These are phyloP conservation scores for Candidula unifasciata DNA, from an alignment of 2,888 invertebrate genomes.

Conservation along the genomic window DNA sequence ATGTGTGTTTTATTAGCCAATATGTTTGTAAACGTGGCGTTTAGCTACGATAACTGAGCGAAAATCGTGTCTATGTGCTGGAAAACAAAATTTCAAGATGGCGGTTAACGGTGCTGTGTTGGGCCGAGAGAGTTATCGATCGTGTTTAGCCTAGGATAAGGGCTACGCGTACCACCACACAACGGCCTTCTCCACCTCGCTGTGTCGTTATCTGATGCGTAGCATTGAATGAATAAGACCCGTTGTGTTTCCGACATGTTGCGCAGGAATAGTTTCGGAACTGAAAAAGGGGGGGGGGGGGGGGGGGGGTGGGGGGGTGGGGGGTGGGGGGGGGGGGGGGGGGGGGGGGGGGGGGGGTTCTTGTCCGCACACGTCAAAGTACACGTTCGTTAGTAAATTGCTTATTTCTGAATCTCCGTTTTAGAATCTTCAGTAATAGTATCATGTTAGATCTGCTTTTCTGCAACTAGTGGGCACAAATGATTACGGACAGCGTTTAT, in stretches of 20 bases:
- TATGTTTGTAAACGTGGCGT: not conserved
- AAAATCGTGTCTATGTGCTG: not conserved
- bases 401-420: too few relatives aligned
- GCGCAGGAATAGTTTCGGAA: not conserved
- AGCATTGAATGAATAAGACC: conserved; percentile 34
- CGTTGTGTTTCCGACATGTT: conserved; percentile 23
- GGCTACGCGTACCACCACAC: conserved; percentile 48
- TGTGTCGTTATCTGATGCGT: conserved; percentile 31
- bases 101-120: conserved; percentile 51
- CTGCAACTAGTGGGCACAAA: too few relatives aligned
- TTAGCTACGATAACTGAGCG: not conserved
- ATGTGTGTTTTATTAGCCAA: not conserved
- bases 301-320: not conserved
- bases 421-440: too few relatives aligned
- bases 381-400: too few relatives aligned
- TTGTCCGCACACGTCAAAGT: too few relatives aligned
- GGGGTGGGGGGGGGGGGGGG: not conserved
- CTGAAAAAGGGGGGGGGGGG: not conserved
- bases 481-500: too few relatives aligned
- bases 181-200: conserved; percentile 20
- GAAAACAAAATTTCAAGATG: conserved; percentile 47
- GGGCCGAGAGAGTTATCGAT: conserved; percentile 50
- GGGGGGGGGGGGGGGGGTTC: not conserved
- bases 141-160: conserved; percentile 44
- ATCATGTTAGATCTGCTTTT: too few relatives aligned